Conservation (phyloP, 2,888 invertebrate genomes). For the Diadegma fenestrale region DNA sequence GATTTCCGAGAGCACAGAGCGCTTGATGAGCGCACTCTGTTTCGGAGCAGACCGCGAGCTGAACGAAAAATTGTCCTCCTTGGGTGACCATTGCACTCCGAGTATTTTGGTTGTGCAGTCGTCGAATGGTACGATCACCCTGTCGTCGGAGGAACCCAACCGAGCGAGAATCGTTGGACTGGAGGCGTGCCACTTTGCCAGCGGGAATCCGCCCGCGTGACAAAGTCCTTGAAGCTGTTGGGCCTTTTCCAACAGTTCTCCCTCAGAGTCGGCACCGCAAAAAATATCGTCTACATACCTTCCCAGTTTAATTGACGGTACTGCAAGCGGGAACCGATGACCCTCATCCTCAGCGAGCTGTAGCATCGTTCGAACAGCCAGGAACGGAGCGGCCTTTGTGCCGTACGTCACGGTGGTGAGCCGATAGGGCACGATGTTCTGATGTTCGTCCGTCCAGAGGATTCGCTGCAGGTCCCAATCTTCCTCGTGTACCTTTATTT, state of each 20-base stretch:
- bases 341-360: slow-evolving; percentile 5
- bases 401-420: slow-evolving; percentile 8
- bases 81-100: slow-evolving; percentile 14
- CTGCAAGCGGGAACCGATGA: slow-evolving; percentile 8
- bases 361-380: slow-evolving; percentile 1
- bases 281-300: slow-evolving; percentile 22
- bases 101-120: slow-evolving; percentile 9
- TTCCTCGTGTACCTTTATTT: slow-evolving; percentile 29
- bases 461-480: slow-evolving; percentile 58
- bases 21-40: slow-evolving; percentile 11
- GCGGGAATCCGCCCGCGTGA: slow-evolving; percentile 15
- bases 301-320: slow-evolving; percentile 1
- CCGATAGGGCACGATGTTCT: slow-evolving; percentile 1
- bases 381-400: slow-evolving; percentile 19
- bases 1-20: slow-evolving; percentile 24
- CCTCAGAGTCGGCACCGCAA: neutral
- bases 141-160: neutral
- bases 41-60: neutral
- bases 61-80: slow-evolving; percentile 2
- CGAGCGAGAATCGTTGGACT: neutral
- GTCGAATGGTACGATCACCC: slow-evolving; percentile 4
- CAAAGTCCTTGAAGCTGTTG: slow-evolving; percentile 2
- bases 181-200: slow-evolving; percentile 9
- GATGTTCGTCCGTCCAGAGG: neutral
- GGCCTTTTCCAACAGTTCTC: neutral